Conservation (phyloP, 2,797 vertebrate species). For the Premnoplex brunnescens region DNA sequence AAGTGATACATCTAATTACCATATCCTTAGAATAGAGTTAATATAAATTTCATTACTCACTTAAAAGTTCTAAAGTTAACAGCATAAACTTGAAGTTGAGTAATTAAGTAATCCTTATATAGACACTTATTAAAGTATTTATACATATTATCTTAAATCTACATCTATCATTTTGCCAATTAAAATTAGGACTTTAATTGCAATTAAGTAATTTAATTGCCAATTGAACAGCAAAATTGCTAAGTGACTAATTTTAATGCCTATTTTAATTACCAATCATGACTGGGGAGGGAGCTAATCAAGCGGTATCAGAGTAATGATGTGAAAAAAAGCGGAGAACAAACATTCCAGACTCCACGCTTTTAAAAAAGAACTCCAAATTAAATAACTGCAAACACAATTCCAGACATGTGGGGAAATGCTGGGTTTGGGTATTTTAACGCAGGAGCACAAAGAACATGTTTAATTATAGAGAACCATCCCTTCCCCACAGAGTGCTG, state of each 20-base stretch:
- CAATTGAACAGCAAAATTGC: slow-evolving; percentile 92
- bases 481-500: not conserved
- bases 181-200: slow-evolving; percentile 90
- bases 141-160: slow-evolving; percentile 89
- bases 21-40: slow-evolving; percentile 78
- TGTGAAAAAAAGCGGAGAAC: slow-evolving; percentile 79
- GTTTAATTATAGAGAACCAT: not conserved
- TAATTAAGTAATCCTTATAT: slow-evolving; percentile 88
- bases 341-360: slow-evolving; percentile 78
- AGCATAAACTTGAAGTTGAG: slow-evolving; percentile 86
- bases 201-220: slow-evolving; percentile 96
- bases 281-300: slow-evolving; percentile 89
- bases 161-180: slow-evolving; percentile 90
- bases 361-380: slow-evolving; percentile 73
- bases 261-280: slow-evolving; percentile 96
- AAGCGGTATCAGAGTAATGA: slow-evolving; percentile 86
- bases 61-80: slow-evolving; percentile 86
- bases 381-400: slow-evolving; percentile 80
- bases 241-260: slow-evolving; percentile 95
- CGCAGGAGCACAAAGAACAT: not conserved
- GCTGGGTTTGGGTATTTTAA: slow-evolving; percentile 47
- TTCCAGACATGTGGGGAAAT: slow-evolving; percentile 57
- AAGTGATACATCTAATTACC: slow-evolving; percentile 74
- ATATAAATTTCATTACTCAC: slow-evolving; percentile 82
- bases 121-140: slow-evolving; percentile 89